A percentile compares a stretch with the other conserved stretches of the same genome.
phyloP scores from a whole-genome alignment of 2,888 invertebrate genomes.

The Volucella bombylans region DNA sequence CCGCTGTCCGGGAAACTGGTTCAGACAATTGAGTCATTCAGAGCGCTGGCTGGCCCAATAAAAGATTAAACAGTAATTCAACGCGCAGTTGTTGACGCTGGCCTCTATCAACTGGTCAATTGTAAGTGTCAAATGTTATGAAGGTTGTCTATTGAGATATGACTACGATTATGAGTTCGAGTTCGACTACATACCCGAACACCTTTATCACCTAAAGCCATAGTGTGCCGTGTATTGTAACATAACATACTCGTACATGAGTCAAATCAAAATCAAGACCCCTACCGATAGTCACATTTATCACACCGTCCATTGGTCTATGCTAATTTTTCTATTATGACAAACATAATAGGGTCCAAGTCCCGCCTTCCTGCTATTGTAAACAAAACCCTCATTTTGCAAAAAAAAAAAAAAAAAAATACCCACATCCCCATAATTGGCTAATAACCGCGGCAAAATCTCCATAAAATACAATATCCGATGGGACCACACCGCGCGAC shows the following conservation, averaged over 20 bases:
- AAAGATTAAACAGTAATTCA: slow-evolving; percentile 51
- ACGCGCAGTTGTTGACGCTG: slow-evolving; percentile 63
- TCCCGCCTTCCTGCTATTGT: slow-evolving; percentile 37
- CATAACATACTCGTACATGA: slow-evolving; percentile 6
- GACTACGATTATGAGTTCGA: too few species aligned
- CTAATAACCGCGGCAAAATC: slow-evolving; percentile 62
- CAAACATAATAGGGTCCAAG: slow-evolving; percentile 8
- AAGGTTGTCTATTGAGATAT: slow-evolving; percentile 62
- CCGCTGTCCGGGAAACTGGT: slow-evolving; percentile 41
- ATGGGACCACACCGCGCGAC: slow-evolving; percentile 68
- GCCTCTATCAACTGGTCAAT: slow-evolving; percentile 62
- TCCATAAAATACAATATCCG: slow-evolving; percentile 54
- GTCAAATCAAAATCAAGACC: slow-evolving; percentile 38
- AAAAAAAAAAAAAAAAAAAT: slow-evolving; percentile 11
- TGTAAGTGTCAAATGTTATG: slow-evolving; percentile 66
- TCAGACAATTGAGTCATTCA: slow-evolving; percentile 69
- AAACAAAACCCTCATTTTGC: slow-evolving; percentile 52
- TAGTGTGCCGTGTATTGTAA: neutral
- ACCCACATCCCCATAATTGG: slow-evolving; percentile 48
- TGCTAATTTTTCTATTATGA: slow-evolving; percentile 38
- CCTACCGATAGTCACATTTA: slow-evolving; percentile 40
- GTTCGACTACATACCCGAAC: too few species aligned
- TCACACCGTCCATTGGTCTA: slow-evolving; percentile 9
- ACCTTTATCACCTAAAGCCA: slow-evolving; percentile 52
- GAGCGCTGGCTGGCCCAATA: slow-evolving; percentile 18